phyloP scores from a whole-genome alignment of 2,797 vertebrate species.

The Phrynocephalus forsythii region DNA sequence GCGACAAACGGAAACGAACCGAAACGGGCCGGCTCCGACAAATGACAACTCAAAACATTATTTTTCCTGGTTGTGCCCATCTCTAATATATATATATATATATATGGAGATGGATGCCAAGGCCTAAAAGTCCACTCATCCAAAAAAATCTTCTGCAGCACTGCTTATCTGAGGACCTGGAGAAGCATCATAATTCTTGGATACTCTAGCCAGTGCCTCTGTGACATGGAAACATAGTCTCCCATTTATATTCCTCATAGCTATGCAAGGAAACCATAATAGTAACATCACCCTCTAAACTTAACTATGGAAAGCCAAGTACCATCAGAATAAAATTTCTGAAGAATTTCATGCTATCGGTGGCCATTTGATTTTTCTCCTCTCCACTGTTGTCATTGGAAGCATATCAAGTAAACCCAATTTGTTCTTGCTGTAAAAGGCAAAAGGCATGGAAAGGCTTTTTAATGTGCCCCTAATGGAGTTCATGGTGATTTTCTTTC shows the following conservation, averaged over 20 bases:
- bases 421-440: background rate
- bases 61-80: too few relatives aligned
- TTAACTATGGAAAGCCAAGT: background rate
- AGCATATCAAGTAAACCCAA: constrained; percentile 1
- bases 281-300: background rate
- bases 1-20: too few relatives aligned
- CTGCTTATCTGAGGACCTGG: too few relatives aligned
- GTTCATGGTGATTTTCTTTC: constrained; percentile 54
- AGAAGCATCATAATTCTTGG: too few relatives aligned
- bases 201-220: too few relatives aligned
- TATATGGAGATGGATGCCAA: too few relatives aligned
- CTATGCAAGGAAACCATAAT: background rate
- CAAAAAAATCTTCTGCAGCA: too few relatives aligned
- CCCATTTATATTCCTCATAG: background rate
- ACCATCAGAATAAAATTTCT: background rate
- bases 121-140: too few relatives aligned
- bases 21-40: too few relatives aligned
- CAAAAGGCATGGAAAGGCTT: background rate
- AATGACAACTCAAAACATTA: too few relatives aligned
- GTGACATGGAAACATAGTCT: too few relatives aligned
- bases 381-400: background rate
- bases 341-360: background rate
- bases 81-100: too few relatives aligned
- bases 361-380: background rate
- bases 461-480: constrained; percentile 36